Percentiles rank a stretch among this genome's conserved stretches.
Evolutionary conservation across 64 coral and sea anemone genomes (phyloP).

Genomic region (Montipora sp.): DNA sequence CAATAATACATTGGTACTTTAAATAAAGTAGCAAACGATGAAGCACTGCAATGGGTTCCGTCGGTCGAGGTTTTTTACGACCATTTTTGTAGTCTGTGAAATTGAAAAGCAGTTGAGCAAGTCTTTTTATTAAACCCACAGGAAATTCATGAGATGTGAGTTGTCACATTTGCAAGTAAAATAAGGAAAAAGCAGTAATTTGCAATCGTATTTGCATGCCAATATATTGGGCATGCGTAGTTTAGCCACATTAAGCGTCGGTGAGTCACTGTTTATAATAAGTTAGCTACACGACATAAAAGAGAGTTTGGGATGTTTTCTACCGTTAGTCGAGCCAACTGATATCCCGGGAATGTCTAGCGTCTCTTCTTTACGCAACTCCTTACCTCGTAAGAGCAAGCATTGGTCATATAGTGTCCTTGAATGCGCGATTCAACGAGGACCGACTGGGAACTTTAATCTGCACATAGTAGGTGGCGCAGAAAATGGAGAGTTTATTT

Average conservation of each 20-base stretch:
- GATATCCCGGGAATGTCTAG: constrained; percentile 29
- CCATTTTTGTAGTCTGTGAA: too few relatives aligned
- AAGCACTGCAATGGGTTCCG: too few relatives aligned
- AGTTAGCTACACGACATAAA: not conserved
- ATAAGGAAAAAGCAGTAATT: not conserved
- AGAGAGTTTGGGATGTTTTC: constrained; percentile 1
- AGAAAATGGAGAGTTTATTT: constrained; percentile 94
- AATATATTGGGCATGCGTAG: constrained; percentile 14
- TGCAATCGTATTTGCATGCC: constrained; percentile 22
- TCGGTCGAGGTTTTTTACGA: too few relatives aligned
- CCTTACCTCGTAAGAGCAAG: constrained; percentile 88
- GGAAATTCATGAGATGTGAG: not conserved
- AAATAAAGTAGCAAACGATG: too few relatives aligned
- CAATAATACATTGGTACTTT: not conserved
- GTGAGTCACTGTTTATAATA: constrained; percentile 51
- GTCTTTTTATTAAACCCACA: not conserved
- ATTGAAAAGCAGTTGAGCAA: not conserved
- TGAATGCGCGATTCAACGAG: constrained; percentile 62
- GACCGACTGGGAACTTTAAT: constrained; percentile 77
- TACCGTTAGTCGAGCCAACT: not conserved
- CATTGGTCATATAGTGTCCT: constrained; percentile 93
- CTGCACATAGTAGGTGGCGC: constrained; percentile 91
- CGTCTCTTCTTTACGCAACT: constrained; percentile 29
- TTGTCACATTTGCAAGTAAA: not conserved
- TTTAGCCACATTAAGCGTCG: not conserved